Evolutionary conservation across 2,888 invertebrate species (phyloP).

Genomic region (Sesia bembeciformis): DNA sequence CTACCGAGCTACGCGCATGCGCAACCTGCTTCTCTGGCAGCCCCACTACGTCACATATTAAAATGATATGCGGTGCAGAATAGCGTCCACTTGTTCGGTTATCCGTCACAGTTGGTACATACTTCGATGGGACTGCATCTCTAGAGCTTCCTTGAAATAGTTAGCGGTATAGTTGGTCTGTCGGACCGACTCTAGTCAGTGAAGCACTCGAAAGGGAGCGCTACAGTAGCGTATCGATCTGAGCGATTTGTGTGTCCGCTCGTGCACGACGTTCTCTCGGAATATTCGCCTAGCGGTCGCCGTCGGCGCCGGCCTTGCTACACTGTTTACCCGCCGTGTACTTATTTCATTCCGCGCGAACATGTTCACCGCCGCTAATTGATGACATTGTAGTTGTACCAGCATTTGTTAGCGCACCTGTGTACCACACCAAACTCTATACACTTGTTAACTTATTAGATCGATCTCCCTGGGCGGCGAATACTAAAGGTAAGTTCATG

Average conservation of each 20-base stretch:
- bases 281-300: conserved; percentile 65
- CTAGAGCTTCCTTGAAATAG: conserved; percentile 18
- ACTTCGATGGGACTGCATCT: conserved; percentile 26
- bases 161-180: conserved; percentile 19
- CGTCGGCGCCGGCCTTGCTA: conserved; percentile 69
- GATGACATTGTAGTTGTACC: conserved; percentile 47
- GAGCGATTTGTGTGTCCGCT: conserved; percentile 53
- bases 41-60: conserved; percentile 52
- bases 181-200: conserved; percentile 29
- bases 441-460: conserved; percentile 18
- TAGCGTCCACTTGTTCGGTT: conserved; percentile 32
- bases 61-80: conserved; percentile 47
- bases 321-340: conserved; percentile 60
- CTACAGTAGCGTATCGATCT: conserved; percentile 62
- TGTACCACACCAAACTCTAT: conserved; percentile 19
- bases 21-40: conserved; percentile 40
- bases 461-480: conserved; percentile 24
- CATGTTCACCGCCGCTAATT: conserved; percentile 56
- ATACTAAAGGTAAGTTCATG: conserved; percentile 22
- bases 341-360: conserved; percentile 54
- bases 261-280: conserved; percentile 61
- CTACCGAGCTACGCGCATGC: conserved; percentile 58
- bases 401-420: conserved; percentile 35
- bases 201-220: conserved; percentile 47
- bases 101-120: conserved; percentile 30